Evolutionary conservation across 2,797 vertebrate genomes (phyloP).

Genomic region (Pterois miles): DNA sequence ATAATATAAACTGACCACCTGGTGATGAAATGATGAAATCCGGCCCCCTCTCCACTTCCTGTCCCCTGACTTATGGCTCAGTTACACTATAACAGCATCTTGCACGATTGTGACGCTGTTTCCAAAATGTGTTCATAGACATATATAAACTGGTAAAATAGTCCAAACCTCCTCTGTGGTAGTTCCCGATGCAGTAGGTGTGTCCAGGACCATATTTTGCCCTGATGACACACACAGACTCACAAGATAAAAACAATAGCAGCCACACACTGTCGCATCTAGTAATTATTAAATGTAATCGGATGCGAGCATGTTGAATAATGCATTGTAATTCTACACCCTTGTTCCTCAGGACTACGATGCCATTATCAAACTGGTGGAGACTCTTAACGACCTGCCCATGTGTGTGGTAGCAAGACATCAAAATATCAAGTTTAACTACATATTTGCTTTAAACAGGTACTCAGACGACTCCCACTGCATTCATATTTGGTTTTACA

Average conservation of each 20-base stretch:
- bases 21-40: too few relatives aligned
- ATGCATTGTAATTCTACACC: slow-evolving; percentile 40
- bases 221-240: background rate
- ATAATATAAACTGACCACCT: too few relatives aligned
- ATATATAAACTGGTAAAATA: too few relatives aligned
- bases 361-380: slow-evolving; percentile 90
- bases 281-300: background rate
- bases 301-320: slow-evolving; percentile 14
- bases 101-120: too few relatives aligned
- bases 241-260: background rate
- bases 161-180: too few relatives aligned
- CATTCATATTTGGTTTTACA: background rate
- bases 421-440: slow-evolving; percentile 92
- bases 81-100: too few relatives aligned
- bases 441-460: slow-evolving; percentile 94
- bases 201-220: background rate
- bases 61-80: too few relatives aligned
- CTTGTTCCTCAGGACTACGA: slow-evolving; percentile 85
- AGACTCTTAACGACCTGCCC: slow-evolving; percentile 88
- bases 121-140: too few relatives aligned
- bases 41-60: too few relatives aligned
- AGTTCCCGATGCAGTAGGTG: too few relatives aligned
- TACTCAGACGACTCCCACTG: slow-evolving; percentile 41
- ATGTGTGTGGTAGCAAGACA: slow-evolving; percentile 86
- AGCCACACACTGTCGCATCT: background rate